phyloP scores from a whole-genome alignment of 1,140 invertebrate species.

The Drosophila lacteicornis region DNA sequence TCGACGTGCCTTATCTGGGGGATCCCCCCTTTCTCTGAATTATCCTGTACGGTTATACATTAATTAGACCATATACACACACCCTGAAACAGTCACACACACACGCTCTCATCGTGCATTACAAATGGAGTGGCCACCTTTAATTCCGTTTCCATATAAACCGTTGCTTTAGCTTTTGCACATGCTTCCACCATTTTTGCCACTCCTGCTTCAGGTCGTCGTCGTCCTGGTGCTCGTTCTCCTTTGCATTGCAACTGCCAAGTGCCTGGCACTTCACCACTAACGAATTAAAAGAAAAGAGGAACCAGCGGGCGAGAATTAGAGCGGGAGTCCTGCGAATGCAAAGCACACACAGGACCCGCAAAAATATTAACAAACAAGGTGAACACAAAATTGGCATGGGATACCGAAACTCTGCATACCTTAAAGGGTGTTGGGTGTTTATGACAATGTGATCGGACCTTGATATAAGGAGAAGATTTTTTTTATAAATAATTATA shows the following conservation, averaged over 20 bases:
- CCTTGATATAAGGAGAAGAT: too few relatives aligned
- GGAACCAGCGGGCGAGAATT: constrained; percentile 16
- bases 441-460: neutral
- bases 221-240: neutral
- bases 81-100: constrained; percentile 5
- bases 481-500: too few relatives aligned
- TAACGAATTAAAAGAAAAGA: constrained; percentile 62
- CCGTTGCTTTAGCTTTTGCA: constrained; percentile 32
- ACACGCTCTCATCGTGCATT: constrained; percentile 45
- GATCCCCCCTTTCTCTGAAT: neutral
- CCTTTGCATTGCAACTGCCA: constrained; percentile 62
- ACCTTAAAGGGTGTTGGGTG: neutral
- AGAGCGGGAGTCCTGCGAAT: constrained; percentile 35
- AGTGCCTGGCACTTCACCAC: constrained; percentile 62
- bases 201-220: constrained; percentile 1
- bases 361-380: constrained; percentile 36
- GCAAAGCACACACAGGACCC: constrained; percentile 37
- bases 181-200: constrained; percentile 12
- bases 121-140: constrained; percentile 66
- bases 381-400: neutral
- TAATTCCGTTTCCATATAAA: constrained; percentile 39
- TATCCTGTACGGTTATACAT: constrained; percentile 56
- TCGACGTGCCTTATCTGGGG: constrained; percentile 19
- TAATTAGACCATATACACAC: constrained; percentile 58
- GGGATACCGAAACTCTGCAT: constrained; percentile 3